Percentiles rank a stretch among this genome's conserved stretches.
Evolutionary conservation across 2,797 vertebrate genomes (phyloP).

Genomic region (Enteromius anoplus): DNA sequence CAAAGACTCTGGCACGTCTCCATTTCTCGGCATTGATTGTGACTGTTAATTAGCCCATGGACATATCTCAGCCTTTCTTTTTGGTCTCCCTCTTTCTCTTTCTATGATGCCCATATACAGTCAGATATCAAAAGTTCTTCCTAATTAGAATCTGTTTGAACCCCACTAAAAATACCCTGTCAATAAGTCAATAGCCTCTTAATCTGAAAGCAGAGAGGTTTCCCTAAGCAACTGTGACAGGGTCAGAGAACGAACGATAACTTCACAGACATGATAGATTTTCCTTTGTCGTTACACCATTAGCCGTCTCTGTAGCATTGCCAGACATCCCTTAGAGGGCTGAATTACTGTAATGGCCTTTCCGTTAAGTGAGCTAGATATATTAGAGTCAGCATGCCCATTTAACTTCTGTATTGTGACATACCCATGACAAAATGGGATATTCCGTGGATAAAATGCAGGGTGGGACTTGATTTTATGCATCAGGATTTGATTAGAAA

Average conservation of each 20-base stretch:
- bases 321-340: conserved; percentile 1
- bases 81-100: conserved; percentile 30
- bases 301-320: conserved; percentile 7
- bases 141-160: conserved; percentile 46
- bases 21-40: conserved; percentile 62
- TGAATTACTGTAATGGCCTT: conserved; percentile 21
- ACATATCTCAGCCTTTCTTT: conserved; percentile 21
- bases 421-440: background rate
- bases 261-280: conserved; percentile 38
- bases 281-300: conserved; percentile 20
- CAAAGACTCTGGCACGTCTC: background rate
- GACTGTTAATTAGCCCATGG: conserved; percentile 59
- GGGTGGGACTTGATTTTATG: background rate
- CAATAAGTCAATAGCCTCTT: conserved; percentile 50
- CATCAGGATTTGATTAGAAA: background rate
- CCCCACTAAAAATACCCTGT: conserved; percentile 50
- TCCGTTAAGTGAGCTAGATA: conserved; percentile 8
- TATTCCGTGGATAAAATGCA: background rate
- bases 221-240: conserved; percentile 8
- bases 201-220: conserved; percentile 31
- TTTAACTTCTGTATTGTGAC: background rate
- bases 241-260: conserved; percentile 1
- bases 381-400: background rate
- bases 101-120: conserved; percentile 19
- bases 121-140: conserved; percentile 57